Base-by-base conservation (phyloP, 2,888 invertebrate genomes). In the Adelognathus sp. region DNA sequence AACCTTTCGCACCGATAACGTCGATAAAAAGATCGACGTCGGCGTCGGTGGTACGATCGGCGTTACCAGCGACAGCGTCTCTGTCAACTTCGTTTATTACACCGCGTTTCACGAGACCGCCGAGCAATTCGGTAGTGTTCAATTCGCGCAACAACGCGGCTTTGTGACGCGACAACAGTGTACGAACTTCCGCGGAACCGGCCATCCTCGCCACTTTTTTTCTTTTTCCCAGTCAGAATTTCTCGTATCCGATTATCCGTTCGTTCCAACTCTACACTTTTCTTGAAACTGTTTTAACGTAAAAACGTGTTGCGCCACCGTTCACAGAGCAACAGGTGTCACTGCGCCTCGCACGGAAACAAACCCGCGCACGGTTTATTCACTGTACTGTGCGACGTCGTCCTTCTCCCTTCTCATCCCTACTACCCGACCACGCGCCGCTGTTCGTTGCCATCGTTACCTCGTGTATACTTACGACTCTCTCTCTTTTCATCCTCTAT, bases 31-130 rank as follows among this genome's bases (percentile, higher is more conserved):
- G 83, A 79, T 89, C 88, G 83, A 88, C 84, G 82, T 88, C 88
- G 61, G 87, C 84, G 69, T 84, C 84, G 70, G 80, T 83, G 46
- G 85, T 78, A 14, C 80, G 84, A 80, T 84, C 85, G 56, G 82
- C 86, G 77, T 83, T 87, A 39, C 84, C 85, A 27, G 87, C 86
- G 7, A 87, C 85, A 21, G 87, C 92, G 90, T 94, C 94, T 83
- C 94, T 93, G 85, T 95, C 94, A 84, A 93, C 93, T 81, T 94
- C 92, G 86, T 92, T 94, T 79, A 95, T 93, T 81, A 95, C 92
- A 61, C 94, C 94, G 87, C 94, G 95, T 88, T 95, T 95, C 70
- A 94, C 94, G 76, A 95, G 92, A 81, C 94, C 93, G 80, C 94
- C 93, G 83, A 95, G 88, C 64, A 95, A 91, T 89, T 94, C 94